Evolutionary conservation across 2,888 invertebrate species (phyloP).

Genomic region (Aleiodes leptofemur): DNA sequence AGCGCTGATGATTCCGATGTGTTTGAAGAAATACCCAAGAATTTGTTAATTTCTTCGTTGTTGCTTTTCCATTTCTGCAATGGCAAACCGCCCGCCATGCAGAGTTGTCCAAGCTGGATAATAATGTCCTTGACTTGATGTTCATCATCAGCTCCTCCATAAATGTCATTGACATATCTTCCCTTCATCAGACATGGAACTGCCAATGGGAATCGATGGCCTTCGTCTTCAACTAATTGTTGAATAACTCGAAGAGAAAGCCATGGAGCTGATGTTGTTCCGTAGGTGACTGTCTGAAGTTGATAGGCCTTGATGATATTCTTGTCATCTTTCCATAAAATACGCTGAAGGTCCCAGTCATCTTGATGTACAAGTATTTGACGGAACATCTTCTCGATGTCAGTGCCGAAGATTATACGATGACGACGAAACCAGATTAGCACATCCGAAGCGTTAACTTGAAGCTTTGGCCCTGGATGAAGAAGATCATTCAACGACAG

Average conservation of each 20-base stretch:
- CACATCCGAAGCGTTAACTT: too few relatives aligned
- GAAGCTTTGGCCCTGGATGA: too few relatives aligned
- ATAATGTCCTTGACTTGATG: not conserved
- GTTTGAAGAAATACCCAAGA: not conserved
- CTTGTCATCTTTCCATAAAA: too few relatives aligned
- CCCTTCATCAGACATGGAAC: slow-evolving; percentile 19
- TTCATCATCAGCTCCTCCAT: slow-evolving; percentile 38
- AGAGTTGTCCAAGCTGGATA: slow-evolving; percentile 35
- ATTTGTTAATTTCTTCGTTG: not conserved
- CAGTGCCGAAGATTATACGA: too few relatives aligned
- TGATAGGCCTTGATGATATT: not conserved
- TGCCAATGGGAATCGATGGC: not conserved
- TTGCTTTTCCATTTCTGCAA: slow-evolving; percentile 44
- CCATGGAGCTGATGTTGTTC: slow-evolving; percentile 1
- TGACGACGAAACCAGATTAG: too few relatives aligned
- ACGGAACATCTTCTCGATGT: too few relatives aligned
- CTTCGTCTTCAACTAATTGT: slow-evolving; percentile 6
- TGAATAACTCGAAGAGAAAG: not conserved
- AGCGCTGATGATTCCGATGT: not conserved
- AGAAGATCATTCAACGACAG: not conserved
- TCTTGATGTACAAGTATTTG: too few relatives aligned
- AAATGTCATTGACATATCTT: slow-evolving; percentile 52
- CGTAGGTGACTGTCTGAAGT: slow-evolving; percentile 8
- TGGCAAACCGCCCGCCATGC: slow-evolving; percentile 48
- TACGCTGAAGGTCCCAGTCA: too few relatives aligned